These are phyloP conservation scores for Lepidurus arcticus DNA, from an alignment of 1,140 invertebrate genomes.

Conservation along the genomic window DNA sequence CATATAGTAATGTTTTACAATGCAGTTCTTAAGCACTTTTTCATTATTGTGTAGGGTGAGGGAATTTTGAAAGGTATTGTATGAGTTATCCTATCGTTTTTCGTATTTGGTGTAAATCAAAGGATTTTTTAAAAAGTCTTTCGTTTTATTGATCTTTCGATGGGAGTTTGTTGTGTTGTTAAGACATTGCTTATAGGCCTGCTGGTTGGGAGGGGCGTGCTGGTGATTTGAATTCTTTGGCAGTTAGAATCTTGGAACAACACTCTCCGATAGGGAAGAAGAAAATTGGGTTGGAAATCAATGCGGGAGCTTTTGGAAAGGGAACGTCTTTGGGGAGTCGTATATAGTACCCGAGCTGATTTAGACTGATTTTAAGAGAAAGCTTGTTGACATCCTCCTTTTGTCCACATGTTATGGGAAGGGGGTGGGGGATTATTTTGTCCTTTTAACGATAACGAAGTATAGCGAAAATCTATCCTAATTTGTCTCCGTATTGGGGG, in stretches of 20 bases:
- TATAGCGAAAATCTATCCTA: not conserved
- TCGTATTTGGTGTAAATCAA: too few relatives aligned
- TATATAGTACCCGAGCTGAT: not conserved
- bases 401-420: not conserved
- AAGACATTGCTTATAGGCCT: not conserved
- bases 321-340: not conserved
- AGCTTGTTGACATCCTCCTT: not conserved
- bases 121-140: too few relatives aligned
- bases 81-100: too few relatives aligned
- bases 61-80: too few relatives aligned
- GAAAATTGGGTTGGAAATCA: not conserved
- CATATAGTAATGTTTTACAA: too few relatives aligned
- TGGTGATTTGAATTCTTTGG: not conserved
- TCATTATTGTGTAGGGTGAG: too few relatives aligned
- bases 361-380: conserved; percentile 9
- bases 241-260: not conserved
- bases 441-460: not conserved
- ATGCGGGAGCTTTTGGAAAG: not conserved
- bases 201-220: not conserved
- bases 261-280: not conserved
- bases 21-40: too few relatives aligned
- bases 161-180: not conserved
- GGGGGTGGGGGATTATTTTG: not conserved
- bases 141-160: too few relatives aligned
- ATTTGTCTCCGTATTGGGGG: not conserved